Percentiles rank a stretch among this genome's conserved stretches.
Evolutionary conservation across 1,140 invertebrate species (phyloP).

Genomic region (Acromyrmex charruanus): DNA sequence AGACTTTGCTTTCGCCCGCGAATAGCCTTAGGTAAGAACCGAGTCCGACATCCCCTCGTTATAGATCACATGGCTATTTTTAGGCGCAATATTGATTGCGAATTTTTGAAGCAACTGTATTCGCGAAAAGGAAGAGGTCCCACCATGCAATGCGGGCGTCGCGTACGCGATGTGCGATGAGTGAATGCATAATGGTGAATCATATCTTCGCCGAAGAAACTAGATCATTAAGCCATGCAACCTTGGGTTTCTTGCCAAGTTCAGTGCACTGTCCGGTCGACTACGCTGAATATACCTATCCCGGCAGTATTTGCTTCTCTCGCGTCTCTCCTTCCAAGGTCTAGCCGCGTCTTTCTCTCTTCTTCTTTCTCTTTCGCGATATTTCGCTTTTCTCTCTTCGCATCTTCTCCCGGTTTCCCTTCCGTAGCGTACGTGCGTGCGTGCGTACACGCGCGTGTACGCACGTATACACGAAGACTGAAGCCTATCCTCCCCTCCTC

Average conservation of each 20-base stretch:
- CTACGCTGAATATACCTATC: slow-evolving; percentile 75
- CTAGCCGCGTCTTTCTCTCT: slow-evolving; percentile 12
- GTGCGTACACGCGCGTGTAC: slow-evolving; percentile 29
- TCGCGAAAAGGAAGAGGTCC: slow-evolving; percentile 34
- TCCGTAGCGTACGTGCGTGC: slow-evolving; percentile 16
- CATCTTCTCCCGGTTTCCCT: slow-evolving; percentile 24
- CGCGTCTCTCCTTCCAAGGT: slow-evolving; percentile 45
- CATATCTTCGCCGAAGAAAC: slow-evolving; percentile 81
- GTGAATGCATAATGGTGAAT: slow-evolving; percentile 81
- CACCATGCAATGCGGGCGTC: background rate
- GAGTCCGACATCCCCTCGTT: background rate
- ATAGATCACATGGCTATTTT: background rate
- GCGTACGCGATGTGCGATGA: slow-evolving; percentile 21
- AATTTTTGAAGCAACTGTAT: background rate
- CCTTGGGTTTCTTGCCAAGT: slow-evolving; percentile 85
- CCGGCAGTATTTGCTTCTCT: slow-evolving; percentile 63
- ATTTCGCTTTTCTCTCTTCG: slow-evolving; percentile 31
- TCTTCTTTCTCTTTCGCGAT: slow-evolving; percentile 2
- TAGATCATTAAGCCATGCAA: slow-evolving; percentile 84
- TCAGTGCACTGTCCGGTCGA: slow-evolving; percentile 81
- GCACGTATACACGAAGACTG: slow-evolving; percentile 19
- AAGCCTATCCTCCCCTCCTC: background rate
- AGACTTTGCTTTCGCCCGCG: background rate
- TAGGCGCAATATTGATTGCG: background rate
- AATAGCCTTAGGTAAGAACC: background rate